Evolutionary conservation across 2,797 vertebrate species (phyloP).

Genomic region (Tiaroga cobitis): DNA sequence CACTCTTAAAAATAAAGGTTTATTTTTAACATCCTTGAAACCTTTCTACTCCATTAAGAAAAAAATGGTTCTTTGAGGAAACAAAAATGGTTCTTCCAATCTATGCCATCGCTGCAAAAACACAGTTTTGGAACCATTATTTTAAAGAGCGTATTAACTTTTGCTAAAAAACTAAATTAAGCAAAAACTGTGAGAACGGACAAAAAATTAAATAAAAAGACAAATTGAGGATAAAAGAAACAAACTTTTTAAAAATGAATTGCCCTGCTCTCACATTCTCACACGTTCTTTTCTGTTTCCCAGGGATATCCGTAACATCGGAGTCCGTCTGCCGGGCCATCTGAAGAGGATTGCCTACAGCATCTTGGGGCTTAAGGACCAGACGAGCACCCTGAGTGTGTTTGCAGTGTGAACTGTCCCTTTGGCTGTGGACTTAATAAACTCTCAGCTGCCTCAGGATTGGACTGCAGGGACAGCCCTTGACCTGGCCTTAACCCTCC

Average conservation of each 20-base stretch:
- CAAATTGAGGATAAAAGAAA: neutral
- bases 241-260: neutral
- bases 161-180: neutral
- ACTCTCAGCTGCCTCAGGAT: constrained; percentile 69
- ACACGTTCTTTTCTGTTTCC: constrained; percentile 58
- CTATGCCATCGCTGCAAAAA: neutral
- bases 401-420: constrained; percentile 80
- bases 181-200: neutral
- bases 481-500: constrained; percentile 59
- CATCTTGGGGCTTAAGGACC: constrained; percentile 93
- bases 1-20: neutral
- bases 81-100: neutral
- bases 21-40: neutral
- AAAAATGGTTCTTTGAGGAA: neutral
- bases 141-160: neutral
- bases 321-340: constrained; percentile 92
- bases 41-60: no score
- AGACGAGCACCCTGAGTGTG: constrained; percentile 86
- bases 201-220: neutral
- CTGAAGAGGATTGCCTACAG: constrained; percentile 95
- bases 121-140: neutral
- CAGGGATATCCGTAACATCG: constrained; percentile 92
- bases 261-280: constrained; percentile 22
- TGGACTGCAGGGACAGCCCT: constrained; percentile 66
- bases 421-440: constrained; percentile 64